Evolutionary conservation across 2,888 invertebrate genomes (phyloP), one percentile per base, ranked within the genome.

Genomic region (Pandemis corylana): DNA sequence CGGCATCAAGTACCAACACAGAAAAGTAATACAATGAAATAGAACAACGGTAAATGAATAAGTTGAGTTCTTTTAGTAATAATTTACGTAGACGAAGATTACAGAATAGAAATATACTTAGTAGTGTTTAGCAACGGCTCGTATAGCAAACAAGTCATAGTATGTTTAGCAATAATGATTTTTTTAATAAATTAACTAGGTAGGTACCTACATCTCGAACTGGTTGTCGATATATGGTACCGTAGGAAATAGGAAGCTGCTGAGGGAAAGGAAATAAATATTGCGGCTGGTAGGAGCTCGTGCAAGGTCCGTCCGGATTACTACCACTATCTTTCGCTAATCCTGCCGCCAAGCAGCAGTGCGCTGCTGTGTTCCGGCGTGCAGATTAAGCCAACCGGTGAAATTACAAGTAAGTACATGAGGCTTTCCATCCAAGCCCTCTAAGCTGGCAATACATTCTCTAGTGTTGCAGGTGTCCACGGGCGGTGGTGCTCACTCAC

Each of bases 1-100:
- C 13, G 13, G 28, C 49, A 64, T 73, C 62, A 10, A 72, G 72
- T 56, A 15, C 64, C 53, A 7, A 59, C 7, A 42, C 6, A 42
- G 28, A 36, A 36, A 1, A 62, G 36, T 62, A 42, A 62, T 62
- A 62, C n/a, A 59, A 42, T 62, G 62, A 41, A n/a, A 62, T 41
- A n/a, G 9, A 42, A n/a, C 41, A 42, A 13, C 41, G 7, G 2
- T 20, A 41, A 42, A 62, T 7, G n/a, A 41, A 36, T 20, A 62
- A 42, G n/a, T 13, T 10, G 42, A 15, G 9, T 56, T 56, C 20
- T 56, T 2, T 53, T 15, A n/a, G 10, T 36, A 62, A 41, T 13
- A 5, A 13, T 62, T 20, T 56, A 56, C 20, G 9, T 20, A 20
- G 56, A 20, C 20, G 20, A 56, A 20, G 56, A 56, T 20, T 20